These are phyloP conservation scores for Dysmachus trigonus DNA, from an alignment of 2,888 invertebrate genomes.

Conservation along the genomic window DNA sequence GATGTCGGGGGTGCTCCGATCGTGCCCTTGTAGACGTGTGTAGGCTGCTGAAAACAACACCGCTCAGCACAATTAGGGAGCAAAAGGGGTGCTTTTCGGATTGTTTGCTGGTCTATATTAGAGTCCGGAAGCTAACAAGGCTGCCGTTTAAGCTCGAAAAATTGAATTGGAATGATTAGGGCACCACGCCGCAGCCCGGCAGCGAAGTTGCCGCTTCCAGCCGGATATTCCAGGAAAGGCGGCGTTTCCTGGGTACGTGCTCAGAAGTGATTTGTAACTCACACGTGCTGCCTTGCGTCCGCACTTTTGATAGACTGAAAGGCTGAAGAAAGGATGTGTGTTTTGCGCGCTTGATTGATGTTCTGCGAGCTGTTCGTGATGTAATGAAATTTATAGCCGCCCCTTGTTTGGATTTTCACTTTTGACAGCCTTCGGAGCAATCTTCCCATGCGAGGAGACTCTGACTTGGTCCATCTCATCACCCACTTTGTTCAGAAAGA, in stretches of 20 bases:
- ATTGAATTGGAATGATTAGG: conserved; percentile 1
- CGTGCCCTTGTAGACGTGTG: neutral
- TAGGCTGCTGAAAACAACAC: neutral
- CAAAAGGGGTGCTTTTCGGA: neutral
- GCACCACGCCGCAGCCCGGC: neutral
- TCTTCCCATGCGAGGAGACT: neutral
- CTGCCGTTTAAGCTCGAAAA: neutral
- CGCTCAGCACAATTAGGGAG: neutral
- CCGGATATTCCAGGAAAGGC: neutral
- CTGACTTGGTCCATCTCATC: neutral
- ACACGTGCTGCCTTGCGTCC: neutral
- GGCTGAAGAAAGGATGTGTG: neutral
- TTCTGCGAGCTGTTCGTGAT: neutral
- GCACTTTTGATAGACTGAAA: neutral
- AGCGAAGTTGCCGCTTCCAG: neutral
- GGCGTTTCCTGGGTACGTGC: neutral
- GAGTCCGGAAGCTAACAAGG: neutral
- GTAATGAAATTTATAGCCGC: neutral
- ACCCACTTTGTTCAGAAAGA: neutral
- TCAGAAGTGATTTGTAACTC: conserved; percentile 16
- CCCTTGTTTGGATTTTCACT: neutral
- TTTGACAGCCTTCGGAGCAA: neutral
- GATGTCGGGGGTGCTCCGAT: neutral
- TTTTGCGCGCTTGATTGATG: neutral
- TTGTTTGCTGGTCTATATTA: neutral